These are phyloP conservation scores for Platorchestia sp. DNA, from an alignment of 1,140 invertebrate genomes.

Conservation along the genomic window DNA sequence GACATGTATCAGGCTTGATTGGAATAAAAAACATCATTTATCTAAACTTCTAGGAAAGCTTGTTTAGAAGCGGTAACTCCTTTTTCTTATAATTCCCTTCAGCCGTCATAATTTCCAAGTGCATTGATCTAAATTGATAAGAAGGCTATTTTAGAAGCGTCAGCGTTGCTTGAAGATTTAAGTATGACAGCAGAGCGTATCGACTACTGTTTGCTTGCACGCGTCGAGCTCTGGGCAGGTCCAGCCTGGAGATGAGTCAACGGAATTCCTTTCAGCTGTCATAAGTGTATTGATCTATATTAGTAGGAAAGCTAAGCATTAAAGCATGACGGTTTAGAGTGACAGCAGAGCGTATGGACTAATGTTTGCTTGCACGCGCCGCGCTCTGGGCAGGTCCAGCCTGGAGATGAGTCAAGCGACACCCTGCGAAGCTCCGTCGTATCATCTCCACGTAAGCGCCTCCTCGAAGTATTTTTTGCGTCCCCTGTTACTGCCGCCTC, in stretches of 20 bases:
- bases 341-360: neutral
- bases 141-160: neutral
- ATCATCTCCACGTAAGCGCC: slow-evolving; percentile 30
- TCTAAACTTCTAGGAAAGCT: no score
- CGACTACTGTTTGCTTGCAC: neutral
- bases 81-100: no score
- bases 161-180: neutral
- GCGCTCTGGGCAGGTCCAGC: neutral
- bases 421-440: neutral
- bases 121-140: neutral
- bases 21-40: no score
- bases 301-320: no score
- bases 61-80: no score
- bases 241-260: neutral
- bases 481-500: neutral
- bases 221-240: neutral
- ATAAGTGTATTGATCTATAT: no score
- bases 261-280: no score
- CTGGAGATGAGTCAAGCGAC: neutral
- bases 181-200: neutral
- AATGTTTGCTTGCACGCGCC: neutral
- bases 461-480: neutral
- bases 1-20: no score
- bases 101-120: neutral
- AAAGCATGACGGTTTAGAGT: neutral